Base-by-base conservation (phyloP, 2,888 invertebrate species). In the Pseudeuparius sepicola region DNA sequence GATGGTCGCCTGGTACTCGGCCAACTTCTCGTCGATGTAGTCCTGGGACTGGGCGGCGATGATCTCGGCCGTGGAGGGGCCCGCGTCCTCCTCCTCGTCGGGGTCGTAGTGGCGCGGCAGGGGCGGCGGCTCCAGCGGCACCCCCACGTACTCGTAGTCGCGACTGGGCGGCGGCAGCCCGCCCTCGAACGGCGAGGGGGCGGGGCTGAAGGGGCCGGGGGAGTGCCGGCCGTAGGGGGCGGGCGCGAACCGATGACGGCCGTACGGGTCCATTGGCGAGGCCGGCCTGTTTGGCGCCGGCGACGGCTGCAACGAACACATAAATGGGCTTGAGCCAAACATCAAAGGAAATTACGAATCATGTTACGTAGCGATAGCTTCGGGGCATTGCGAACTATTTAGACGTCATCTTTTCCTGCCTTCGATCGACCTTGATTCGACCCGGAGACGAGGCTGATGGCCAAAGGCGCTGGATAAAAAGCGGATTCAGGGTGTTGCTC, bases 1-100 rank as follows among this genome's bases (percentile, higher is more conserved):
- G 63, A 92, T 92, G 17, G 90, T 90, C 44, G 85, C 81, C 64
- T 90, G 89, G 61, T 90, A 92, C 66, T 92, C 89, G 32, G 89
- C 87, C 53, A 92, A 72, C 62, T 87, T 86, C 65, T 92, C 92
- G 59, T 92, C 92, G 45, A 92, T 78, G 61, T 90, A 92, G 64
- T 92, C 90, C 66, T 92, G 90, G 40, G 87, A 87, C 65, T 92
- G 92, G 60, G 81, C 84, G 42, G 89, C 89, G 52, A 90, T 89
- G 51, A 89, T 89, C 63, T 89, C 88, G 28, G 89, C 89, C 11
- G 89, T 89, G 39, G 87, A 83, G 6, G 84, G 85, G 26, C 87
- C 85, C 48, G 78, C 70, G 45, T 81, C 78, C 56, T 80, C 82
- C 37, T 82, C 81, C 31, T 76, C 75, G 12, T 57, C 58, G n/a